Conservation (phyloP, 2,113 vertebrate species). For the Semnornis frantzii region DNA sequence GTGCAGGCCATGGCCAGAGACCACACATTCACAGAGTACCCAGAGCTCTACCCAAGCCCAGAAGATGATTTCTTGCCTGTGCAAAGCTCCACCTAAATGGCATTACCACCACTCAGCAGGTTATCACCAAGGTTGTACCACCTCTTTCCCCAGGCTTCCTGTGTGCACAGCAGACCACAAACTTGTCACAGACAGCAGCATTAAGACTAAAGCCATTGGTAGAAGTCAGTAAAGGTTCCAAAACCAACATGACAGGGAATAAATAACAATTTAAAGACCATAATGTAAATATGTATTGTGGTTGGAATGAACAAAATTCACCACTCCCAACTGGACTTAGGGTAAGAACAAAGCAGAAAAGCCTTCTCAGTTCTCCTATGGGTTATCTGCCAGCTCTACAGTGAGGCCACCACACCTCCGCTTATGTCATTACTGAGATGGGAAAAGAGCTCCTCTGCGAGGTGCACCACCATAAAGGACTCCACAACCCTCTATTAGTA, state of each 20-base stretch:
- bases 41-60: background rate
- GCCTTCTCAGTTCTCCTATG: background rate
- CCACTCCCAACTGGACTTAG: background rate
- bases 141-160: background rate
- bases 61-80: background rate
- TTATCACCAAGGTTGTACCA: background rate
- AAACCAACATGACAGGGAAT: background rate
- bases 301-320: background rate
- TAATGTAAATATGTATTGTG: rapidly evolving
- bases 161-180: background rate
- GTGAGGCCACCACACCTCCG: rapidly evolving
- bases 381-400: background rate
- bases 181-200: background rate
- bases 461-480: background rate
- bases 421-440: background rate
- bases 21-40: background rate
- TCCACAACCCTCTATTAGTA: background rate
- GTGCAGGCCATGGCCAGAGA: background rate
- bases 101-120: background rate
- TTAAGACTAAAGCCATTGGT: background rate
- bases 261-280: background rate
- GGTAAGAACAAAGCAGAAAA: background rate
- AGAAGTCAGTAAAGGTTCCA: background rate
- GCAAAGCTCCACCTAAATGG: background rate
- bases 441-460: background rate